These are phyloP conservation scores for Falcunculus frontatus DNA, from an alignment of 2,113 vertebrate genomes.

Conservation along the genomic window DNA sequence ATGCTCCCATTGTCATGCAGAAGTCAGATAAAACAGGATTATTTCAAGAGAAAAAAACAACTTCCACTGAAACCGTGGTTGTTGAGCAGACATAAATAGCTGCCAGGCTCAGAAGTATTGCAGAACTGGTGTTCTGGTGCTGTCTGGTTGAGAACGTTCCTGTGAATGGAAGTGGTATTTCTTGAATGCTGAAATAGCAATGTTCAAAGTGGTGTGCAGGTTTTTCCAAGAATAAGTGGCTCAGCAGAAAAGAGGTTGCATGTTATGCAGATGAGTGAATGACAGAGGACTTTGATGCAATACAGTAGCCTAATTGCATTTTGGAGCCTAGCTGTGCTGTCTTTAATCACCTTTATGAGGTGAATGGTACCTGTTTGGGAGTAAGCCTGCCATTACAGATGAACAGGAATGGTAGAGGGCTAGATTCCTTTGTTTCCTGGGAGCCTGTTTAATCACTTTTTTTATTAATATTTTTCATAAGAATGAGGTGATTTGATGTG, in stretches of 20 bases:
- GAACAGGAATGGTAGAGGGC: not conserved
- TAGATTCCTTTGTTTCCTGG: slow-evolving; percentile 29
- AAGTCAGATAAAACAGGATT: slow-evolving; percentile 37
- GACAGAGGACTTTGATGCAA: slow-evolving; percentile 45
- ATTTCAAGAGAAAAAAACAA: slow-evolving; percentile 1
- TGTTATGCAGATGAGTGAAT: slow-evolving; percentile 24
- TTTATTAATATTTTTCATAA: not conserved
- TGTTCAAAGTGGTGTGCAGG: slow-evolving; percentile 21
- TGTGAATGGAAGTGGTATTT: slow-evolving; percentile 56
- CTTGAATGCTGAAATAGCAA: slow-evolving; percentile 53
- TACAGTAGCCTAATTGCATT: slow-evolving; percentile 35
- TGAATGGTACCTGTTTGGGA: not conserved
- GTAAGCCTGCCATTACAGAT: not conserved
- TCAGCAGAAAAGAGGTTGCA: slow-evolving; percentile 46
- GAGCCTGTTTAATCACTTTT: not conserved
- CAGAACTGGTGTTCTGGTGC: slow-evolving; percentile 21
- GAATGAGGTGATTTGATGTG: not conserved
- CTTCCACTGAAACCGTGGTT: not conserved
- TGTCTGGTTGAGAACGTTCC: slow-evolving; percentile 17
- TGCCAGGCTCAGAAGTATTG: not conserved
- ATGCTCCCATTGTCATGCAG: not conserved
- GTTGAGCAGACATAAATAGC: slow-evolving; percentile 36
- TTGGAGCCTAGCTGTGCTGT: not conserved
- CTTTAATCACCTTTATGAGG: slow-evolving; percentile 39
- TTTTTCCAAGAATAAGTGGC: slow-evolving; percentile 42